Conservation (phyloP, 2,797 vertebrate species). For the Notoglanidium macrostoma region DNA sequence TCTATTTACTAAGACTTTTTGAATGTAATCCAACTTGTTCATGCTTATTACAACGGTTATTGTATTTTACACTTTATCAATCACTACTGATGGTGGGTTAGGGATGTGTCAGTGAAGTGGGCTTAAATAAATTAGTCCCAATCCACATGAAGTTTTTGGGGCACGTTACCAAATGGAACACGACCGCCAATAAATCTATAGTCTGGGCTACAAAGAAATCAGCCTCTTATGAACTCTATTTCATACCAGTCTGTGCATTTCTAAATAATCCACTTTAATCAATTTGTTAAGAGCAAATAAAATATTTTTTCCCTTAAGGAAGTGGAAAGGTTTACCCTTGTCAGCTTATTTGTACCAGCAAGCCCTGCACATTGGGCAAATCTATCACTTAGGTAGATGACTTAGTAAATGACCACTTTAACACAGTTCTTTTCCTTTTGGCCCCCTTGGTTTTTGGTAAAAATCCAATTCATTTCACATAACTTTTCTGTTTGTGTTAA, state of each 20-base stretch:
- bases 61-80: background rate
- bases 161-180: background rate
- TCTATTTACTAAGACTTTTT: background rate
- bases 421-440: background rate
- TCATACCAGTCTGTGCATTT: too few species aligned
- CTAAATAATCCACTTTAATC: background rate
- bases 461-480: background rate
- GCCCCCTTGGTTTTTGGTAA: background rate
- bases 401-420: background rate
- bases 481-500: background rate
- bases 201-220: background rate
- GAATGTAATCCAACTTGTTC: background rate
- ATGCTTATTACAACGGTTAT: background rate
- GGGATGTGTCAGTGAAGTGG: background rate
- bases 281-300: background rate
- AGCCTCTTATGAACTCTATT: background rate
- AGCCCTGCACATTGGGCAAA: background rate
- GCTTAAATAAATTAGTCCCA: background rate
- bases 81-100: background rate
- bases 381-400: slow-evolving; percentile 5
- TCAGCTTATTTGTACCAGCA: slow-evolving; percentile 4
- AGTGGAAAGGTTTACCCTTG: background rate
- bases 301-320: background rate
- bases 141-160: background rate
- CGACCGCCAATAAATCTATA: background rate